A percentile compares a stretch with the other conserved stretches of the same genome.
Evolutionary conservation across 92 coral and sea anemone species (phyloP).

Genomic region (Epizoanthus illoricatus): DNA sequence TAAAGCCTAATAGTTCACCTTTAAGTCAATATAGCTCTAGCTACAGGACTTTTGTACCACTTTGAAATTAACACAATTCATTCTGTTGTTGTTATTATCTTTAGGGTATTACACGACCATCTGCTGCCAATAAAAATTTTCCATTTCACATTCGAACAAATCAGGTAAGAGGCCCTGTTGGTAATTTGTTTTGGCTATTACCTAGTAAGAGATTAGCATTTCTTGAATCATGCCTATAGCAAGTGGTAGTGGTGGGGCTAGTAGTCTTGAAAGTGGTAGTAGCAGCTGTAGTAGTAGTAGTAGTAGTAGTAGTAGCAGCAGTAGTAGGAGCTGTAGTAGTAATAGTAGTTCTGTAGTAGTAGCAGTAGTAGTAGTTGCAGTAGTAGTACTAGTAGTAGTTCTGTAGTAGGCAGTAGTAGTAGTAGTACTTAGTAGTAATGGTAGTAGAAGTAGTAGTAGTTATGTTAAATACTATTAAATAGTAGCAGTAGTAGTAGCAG

Average conservation of each 20-base stretch:
- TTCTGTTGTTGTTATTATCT: not conserved
- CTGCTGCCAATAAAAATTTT: constrained; percentile 88
- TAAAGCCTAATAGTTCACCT: no score
- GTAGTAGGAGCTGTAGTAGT: not conserved
- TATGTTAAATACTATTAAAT: no score
- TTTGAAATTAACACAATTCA: not conserved
- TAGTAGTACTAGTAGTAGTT: no score
- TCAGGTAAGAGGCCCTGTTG: constrained; percentile 67
- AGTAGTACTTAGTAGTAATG: no score
- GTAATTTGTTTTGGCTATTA: no score
- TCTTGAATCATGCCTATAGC: not conserved
- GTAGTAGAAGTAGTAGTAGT: no score
- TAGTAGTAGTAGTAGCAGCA: not conserved
- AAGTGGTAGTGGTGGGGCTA: not conserved
- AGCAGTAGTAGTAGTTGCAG: no score
- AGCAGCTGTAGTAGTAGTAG: not conserved
- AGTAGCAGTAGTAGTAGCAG: no score
- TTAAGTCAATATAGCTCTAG: no score
- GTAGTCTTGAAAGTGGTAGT: not conserved
- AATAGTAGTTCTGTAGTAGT: no score
- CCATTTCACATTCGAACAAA: constrained; percentile 98
- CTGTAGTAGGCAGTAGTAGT: no score
- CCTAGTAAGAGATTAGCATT: no score
- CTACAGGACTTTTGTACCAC: not conserved
- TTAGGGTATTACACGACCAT: constrained; percentile 90